Base-by-base conservation (phyloP, 2,797 vertebrate species). In the Xyrichtys novacula region DNA sequence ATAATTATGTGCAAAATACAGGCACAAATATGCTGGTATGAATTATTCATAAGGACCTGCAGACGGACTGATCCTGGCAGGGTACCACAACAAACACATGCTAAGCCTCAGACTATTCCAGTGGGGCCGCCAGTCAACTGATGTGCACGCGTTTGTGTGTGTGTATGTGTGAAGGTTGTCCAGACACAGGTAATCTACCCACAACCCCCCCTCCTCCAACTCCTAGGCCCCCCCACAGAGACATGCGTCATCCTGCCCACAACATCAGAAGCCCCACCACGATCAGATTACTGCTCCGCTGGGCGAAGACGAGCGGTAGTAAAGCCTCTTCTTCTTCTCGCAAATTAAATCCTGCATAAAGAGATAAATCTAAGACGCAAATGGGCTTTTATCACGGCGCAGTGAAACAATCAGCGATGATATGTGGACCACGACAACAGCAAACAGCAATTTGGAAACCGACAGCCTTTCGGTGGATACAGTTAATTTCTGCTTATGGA, bases 1-100 rank as follows among this genome's bases (percentile, higher is more conserved):
- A 89, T 88, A 89, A 92, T 91, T 87, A 89, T 32, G 58, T 76
- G 81, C 47, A 83, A 85, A 89, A 85, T 57, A 87, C 71, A 80
- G 67, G 55, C 61, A 84, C 46, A 74, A 81, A 86, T 82, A 78
- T 71, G 60, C 71, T 59, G 50, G 10, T 52, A 86, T 93, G 80
- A 91, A 92, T 92, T 84, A 93, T 93, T 93, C 68, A 92, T 80
- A 29, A 49, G 20, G 40, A 61, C 75, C 85, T 71, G 53, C 64
- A 81, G 48, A 80, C 29, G 19, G 57, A 77, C 73, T 69, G 69
- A 81, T 76, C 75, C 74, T 80, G 79, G 69, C 86, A 77, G 60
- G 26, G 43, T 31, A 80, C 55, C 34, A 81, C 70, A 67, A 65
- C 67, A 85, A 74, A 81, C 63, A 73, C 53, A 74, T 52, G 68